A percentile compares a stretch with the other conserved stretches of the same genome.
Conservation (phyloP, 1,140 invertebrate genomes). For the Anadara kagoshimensis region DNA sequence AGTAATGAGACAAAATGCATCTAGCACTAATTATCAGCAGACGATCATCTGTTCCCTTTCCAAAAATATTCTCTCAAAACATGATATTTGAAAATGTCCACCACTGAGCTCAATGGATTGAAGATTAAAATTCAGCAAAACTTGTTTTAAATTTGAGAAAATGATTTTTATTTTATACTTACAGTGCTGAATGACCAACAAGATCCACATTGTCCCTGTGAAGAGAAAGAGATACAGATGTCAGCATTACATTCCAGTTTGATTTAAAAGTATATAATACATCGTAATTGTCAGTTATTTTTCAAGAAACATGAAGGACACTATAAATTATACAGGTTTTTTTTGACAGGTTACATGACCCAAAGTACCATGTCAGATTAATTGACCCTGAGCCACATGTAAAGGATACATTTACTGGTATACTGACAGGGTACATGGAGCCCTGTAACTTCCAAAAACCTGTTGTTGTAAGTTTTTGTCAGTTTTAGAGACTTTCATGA, state of each 20-base stretch:
- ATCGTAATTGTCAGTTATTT: background rate
- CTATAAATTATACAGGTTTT: too few species aligned
- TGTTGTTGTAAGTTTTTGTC: too few species aligned
- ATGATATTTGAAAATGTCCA: background rate
- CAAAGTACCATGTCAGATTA: too few species aligned
- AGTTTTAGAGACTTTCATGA: too few species aligned
- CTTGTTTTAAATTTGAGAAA: background rate
- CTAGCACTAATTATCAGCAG: background rate
- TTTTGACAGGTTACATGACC: too few species aligned
- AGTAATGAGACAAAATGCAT: too few species aligned
- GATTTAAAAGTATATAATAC: background rate
- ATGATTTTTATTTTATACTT: constrained; percentile 27
- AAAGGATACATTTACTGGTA: too few species aligned
- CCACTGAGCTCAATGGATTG: background rate
- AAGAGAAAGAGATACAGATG: constrained; percentile 3
- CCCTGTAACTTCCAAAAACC: too few species aligned
- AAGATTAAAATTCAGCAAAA: background rate
- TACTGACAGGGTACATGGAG: too few species aligned
- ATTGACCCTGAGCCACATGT: too few species aligned
- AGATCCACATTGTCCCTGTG: constrained; percentile 69
- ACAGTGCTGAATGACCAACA: constrained; percentile 68
- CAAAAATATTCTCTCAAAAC: background rate
- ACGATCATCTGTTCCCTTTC: background rate
- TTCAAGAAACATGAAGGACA: background rate
- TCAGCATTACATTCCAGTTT: constrained; percentile 1